Conservation (phyloP, 2,113 vertebrate species). For the Isurus oxyrinchus region DNA sequence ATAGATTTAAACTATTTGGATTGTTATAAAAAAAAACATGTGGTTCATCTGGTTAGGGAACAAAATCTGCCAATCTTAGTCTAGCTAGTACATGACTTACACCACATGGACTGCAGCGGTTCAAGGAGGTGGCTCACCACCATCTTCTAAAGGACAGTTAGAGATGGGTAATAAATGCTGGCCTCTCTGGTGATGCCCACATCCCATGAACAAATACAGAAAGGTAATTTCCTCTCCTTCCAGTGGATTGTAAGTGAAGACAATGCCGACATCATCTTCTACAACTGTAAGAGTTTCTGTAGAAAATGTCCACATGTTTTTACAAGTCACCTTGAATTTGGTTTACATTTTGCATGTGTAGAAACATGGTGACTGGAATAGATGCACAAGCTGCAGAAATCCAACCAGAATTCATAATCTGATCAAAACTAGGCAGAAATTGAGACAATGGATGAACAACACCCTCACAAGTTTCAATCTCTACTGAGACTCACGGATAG, state of each 20-base stretch:
- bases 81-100: no score
- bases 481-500: not conserved
- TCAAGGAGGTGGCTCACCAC: no score
- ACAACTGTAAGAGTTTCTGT: not conserved
- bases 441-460: not conserved
- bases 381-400: no score
- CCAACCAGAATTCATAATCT: not conserved
- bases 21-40: no score
- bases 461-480: not conserved
- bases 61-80: no score
- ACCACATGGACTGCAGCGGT: no score
- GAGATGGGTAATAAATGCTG: no score
- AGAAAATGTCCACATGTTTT: not conserved
- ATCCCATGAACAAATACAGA: no score
- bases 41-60: no score
- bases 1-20: no score
- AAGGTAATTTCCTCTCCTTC: not conserved
- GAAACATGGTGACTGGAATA: not conserved
- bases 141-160: no score
- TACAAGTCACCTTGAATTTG: not conserved
- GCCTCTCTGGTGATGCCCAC: no score
- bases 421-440: not conserved
- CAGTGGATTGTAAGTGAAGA: not conserved
- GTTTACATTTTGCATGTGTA: not conserved
- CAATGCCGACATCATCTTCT: not conserved